phyloP scores from a whole-genome alignment of 2,113 vertebrate species.

The Ochotona princeps region DNA sequence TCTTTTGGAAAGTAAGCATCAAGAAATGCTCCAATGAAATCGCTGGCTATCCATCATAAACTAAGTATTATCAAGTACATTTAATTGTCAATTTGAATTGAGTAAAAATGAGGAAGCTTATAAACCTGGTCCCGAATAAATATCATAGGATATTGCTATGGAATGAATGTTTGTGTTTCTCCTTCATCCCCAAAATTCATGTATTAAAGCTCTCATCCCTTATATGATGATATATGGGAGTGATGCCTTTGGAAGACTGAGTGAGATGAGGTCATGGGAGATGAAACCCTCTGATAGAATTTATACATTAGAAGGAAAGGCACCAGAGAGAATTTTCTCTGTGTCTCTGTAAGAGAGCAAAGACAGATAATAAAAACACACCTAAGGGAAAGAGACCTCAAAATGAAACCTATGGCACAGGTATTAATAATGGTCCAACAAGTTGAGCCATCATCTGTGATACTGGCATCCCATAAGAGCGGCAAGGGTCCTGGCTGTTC shows the following conservation, averaged over 20 bases:
- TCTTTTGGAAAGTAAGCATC: too few relatives aligned
- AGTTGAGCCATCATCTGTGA: too few relatives aligned
- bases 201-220: neutral
- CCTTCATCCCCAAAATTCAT: neutral
- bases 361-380: neutral
- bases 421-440: too few relatives aligned
- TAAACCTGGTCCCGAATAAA: slow-evolving; percentile 4
- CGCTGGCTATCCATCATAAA: neutral
- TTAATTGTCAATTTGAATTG: slow-evolving; percentile 6
- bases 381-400: neutral
- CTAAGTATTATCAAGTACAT: neutral
- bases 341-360: neutral
- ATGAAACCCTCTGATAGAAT: neutral
- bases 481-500: too few relatives aligned
- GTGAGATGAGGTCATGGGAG: neutral
- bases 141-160: neutral
- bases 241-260: neutral
- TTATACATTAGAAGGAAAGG: neutral
- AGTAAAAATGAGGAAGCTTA: neutral
- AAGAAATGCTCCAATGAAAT: too few relatives aligned
- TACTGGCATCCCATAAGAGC: too few relatives aligned
- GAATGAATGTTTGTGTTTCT: neutral
- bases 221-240: neutral
- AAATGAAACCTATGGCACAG: neutral
- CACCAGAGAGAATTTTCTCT: neutral